Evolutionary conservation across 2,888 invertebrate genomes (phyloP).

Genomic region (Acanthacorydalis orientalis): DNA sequence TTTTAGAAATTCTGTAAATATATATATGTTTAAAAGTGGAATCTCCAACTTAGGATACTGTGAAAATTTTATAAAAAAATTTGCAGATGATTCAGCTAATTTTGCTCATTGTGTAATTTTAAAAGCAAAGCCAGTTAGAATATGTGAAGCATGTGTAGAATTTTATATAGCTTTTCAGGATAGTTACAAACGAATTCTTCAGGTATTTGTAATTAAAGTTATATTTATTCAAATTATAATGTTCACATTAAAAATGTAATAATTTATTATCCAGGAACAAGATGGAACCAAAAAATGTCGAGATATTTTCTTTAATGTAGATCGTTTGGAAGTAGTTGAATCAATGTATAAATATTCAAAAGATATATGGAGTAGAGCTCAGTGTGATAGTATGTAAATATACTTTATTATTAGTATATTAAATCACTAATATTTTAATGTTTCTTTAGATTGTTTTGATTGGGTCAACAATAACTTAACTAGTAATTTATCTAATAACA

Average conservation of each 20-base stretch:
- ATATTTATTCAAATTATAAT: not conserved
- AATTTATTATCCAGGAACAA: constrained; percentile 14
- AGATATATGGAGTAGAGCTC: constrained; percentile 40
- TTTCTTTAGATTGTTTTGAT: constrained; percentile 36
- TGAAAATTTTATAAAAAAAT: not conserved
- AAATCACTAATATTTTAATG: not conserved
- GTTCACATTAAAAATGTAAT: not conserved
- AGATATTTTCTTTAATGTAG: constrained; percentile 38
- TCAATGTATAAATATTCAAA: constrained; percentile 35
- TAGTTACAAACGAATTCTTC: constrained; percentile 33
- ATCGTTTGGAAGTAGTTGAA: constrained; percentile 41
- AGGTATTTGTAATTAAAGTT: constrained; percentile 15
- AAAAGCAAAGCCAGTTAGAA: constrained; percentile 39
- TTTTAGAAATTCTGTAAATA: not conserved
- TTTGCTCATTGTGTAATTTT: constrained; percentile 42
- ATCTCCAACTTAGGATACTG: not conserved
- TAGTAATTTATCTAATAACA: constrained; percentile 28
- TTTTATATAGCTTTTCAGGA: constrained; percentile 31
- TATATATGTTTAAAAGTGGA: not conserved
- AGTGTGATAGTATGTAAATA: constrained; percentile 37
- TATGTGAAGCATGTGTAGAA: constrained; percentile 41
- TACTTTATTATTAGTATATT: constrained; percentile 1
- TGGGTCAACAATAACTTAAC: constrained; percentile 26
- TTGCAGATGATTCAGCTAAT: constrained; percentile 18
- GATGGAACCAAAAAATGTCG: constrained; percentile 37